Percentiles rank a stretch among this genome's conserved stretches.
Evolutionary conservation across 1,140 invertebrate genomes (phyloP).

Genomic region (Amphibalanus amphitrite): DNA sequence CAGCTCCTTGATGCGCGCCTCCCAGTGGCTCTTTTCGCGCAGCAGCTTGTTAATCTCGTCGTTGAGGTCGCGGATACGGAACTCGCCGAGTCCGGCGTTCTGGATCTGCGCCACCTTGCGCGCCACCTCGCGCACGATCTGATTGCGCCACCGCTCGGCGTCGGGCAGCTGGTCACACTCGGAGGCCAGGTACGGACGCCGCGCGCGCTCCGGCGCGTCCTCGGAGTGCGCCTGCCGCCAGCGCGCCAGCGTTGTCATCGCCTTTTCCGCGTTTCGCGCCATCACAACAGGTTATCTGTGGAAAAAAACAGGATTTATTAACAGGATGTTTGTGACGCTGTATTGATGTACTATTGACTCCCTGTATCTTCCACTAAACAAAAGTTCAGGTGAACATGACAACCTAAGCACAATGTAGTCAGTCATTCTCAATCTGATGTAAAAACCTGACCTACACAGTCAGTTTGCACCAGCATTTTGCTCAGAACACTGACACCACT

Average conservation of each 20-base stretch:
- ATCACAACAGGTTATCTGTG: constrained; percentile 9
- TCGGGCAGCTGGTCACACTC: constrained; percentile 77
- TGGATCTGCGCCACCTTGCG: constrained; percentile 99
- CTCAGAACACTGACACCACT: too few relatives aligned
- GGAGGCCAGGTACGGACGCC: constrained; percentile 79
- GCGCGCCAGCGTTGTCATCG: constrained; percentile 78
- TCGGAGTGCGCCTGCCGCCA: constrained; percentile 86
- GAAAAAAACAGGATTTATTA: too few relatives aligned
- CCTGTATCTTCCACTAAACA: too few relatives aligned
- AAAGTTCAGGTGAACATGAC: too few relatives aligned
- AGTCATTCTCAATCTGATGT: too few relatives aligned
- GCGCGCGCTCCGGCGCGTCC: constrained; percentile 52
- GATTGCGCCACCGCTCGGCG: constrained; percentile 86
- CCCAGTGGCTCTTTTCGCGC: constrained; percentile 77
- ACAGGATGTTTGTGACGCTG: too few relatives aligned
- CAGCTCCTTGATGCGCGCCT: constrained; percentile 82
- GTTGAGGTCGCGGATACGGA: constrained; percentile 91
- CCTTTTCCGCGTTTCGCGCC: constrained; percentile 39
- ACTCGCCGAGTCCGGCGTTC: constrained; percentile 96
- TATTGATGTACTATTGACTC: too few relatives aligned
- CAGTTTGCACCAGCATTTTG: too few relatives aligned
- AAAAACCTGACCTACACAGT: too few relatives aligned
- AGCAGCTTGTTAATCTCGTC: constrained; percentile 99
- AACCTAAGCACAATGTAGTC: too few relatives aligned
- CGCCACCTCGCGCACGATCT: constrained; percentile 91